Evolutionary conservation across 2,888 invertebrate species (phyloP).

Genomic region (Bellardia bayeri): DNA sequence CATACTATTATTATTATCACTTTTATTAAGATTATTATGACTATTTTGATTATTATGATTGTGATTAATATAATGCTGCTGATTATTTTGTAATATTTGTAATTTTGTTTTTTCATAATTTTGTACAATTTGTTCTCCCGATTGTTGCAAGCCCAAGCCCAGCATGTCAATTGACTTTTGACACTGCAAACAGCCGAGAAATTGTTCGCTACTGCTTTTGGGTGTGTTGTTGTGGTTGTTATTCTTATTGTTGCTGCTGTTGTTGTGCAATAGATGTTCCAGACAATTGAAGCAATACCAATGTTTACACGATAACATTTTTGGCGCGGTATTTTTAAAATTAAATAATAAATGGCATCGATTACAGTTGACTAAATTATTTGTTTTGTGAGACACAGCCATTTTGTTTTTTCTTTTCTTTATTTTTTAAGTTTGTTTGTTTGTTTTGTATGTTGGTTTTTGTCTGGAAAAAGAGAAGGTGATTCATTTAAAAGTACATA

Average conservation of each 20-base stretch:
- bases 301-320: constrained; percentile 90
- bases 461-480: constrained; percentile 82
- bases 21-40: constrained; percentile 30
- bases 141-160: constrained; percentile 83
- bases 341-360: constrained; percentile 91
- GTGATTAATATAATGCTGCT: constrained; percentile 18
- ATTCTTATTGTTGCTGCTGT: not conserved
- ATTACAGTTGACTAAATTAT: constrained; percentile 90
- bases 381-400: constrained; percentile 88
- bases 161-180: constrained; percentile 86
- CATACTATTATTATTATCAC: constrained; percentile 39
- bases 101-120: constrained; percentile 49
- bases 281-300: constrained; percentile 91
- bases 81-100: constrained; percentile 40
- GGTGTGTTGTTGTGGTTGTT: not conserved
- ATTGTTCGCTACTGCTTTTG: constrained; percentile 88
- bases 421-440: too few species aligned
- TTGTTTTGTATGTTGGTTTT: constrained; percentile 74
- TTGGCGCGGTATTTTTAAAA: constrained; percentile 89
- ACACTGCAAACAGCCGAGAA: constrained; percentile 89
- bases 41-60: too few species aligned
- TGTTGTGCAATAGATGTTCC: constrained; percentile 86
- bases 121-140: constrained; percentile 57
- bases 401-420: constrained; percentile 83
- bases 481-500: not conserved